Conservation (phyloP, 2,113 vertebrate genomes). For the Blennius ocellaris region DNA sequence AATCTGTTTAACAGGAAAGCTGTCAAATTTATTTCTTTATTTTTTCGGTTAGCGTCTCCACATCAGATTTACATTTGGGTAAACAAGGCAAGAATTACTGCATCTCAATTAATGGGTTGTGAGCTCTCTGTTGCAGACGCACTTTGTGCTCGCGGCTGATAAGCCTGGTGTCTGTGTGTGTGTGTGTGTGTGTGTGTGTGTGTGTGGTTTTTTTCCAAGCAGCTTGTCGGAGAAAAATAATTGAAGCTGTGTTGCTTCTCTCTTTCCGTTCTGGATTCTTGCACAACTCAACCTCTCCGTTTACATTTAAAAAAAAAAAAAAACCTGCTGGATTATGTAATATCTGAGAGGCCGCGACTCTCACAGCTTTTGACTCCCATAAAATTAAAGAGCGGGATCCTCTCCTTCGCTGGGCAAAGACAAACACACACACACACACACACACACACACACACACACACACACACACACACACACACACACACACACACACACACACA, state of each 20-base stretch:
- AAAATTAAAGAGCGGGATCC: slow-evolving; percentile 8
- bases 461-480: slow-evolving; percentile 65
- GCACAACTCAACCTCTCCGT: slow-evolving; percentile 1
- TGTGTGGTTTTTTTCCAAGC: slow-evolving; percentile 19
- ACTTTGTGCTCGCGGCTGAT: slow-evolving; percentile 43
- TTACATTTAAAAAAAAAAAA: background rate
- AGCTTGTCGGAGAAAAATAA: slow-evolving; percentile 18
- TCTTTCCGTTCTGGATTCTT: background rate
- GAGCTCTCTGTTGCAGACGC: slow-evolving; percentile 9
- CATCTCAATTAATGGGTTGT: slow-evolving; percentile 14
- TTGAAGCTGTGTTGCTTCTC: slow-evolving; percentile 8
- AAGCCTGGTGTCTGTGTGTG: slow-evolving; percentile 10
- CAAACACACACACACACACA: slow-evolving; percentile 57
- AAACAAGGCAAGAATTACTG: slow-evolving; percentile 10
- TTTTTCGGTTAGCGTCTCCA: background rate
- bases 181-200: too few relatives aligned
- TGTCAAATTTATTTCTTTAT: background rate
- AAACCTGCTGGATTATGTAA: slow-evolving; percentile 19
- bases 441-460: slow-evolving; percentile 68
- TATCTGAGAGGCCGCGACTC: background rate
- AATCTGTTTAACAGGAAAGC: slow-evolving; percentile 3
- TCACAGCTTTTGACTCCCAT: slow-evolving; percentile 31
- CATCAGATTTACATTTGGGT: slow-evolving; percentile 19
- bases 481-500: slow-evolving; percentile 72
- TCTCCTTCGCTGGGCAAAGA: slow-evolving; percentile 16